A percentile compares a stretch with the other conserved stretches of the same genome.
phyloP scores from a whole-genome alignment of 1,140 invertebrate genomes.

The Drosophila biarmipes region DNA sequence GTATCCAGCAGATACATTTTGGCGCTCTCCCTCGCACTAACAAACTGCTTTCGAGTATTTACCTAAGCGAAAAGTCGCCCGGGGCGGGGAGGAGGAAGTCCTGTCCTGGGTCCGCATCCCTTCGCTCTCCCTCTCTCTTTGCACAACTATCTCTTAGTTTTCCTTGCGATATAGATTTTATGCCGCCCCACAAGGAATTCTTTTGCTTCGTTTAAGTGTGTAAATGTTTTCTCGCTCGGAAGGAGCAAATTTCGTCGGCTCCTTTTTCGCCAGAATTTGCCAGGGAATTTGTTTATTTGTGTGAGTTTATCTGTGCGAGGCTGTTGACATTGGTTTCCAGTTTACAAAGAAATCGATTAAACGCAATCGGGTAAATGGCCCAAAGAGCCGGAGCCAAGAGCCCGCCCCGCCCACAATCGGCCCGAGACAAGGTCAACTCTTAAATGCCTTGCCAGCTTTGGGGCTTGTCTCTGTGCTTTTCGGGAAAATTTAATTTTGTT shows the following conservation, averaged over 20 bases:
- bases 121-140: conserved; percentile 24
- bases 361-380: conserved; percentile 66
- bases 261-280: conserved; percentile 31
- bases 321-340: conserved; percentile 69
- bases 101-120: conserved; percentile 7
- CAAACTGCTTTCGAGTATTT: conserved; percentile 32
- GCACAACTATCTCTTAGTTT: conserved; percentile 57
- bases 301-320: conserved; percentile 43
- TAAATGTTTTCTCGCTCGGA: conserved; percentile 56
- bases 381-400: conserved; percentile 31
- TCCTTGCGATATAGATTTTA: conserved; percentile 52
- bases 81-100: conserved; percentile 4
- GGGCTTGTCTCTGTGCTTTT: conserved; percentile 31
- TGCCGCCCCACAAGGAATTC: conserved; percentile 48
- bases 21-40: conserved; percentile 12
- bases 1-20: conserved; percentile 46
- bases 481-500: conserved; percentile 35
- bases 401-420: conserved; percentile 20
- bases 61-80: conserved; percentile 39
- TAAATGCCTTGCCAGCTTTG: conserved; percentile 47
- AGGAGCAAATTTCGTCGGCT: conserved; percentile 47
- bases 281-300: conserved; percentile 53
- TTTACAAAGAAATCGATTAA: conserved; percentile 71
- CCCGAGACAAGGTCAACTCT: conserved; percentile 57
- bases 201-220: conserved; percentile 61